These are phyloP conservation scores for Tinamus major DNA, from an alignment of 2,797 vertebrate species.

Conservation along the genomic window DNA sequence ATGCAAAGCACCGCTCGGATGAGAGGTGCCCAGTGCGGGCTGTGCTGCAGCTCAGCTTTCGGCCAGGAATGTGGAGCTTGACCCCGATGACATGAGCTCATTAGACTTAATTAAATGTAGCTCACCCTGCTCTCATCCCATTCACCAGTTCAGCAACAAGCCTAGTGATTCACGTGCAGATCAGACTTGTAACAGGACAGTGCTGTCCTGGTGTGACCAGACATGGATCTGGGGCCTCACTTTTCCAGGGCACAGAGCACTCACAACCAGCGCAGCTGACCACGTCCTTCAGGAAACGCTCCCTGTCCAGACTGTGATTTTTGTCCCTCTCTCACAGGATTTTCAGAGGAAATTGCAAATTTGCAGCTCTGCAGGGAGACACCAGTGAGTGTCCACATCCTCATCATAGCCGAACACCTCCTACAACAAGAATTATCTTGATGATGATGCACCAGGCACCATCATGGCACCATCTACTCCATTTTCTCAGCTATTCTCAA, in stretches of 20 bases:
- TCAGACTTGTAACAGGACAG: neutral
- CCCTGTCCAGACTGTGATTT: neutral
- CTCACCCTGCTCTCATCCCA: neutral
- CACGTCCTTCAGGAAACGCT: neutral
- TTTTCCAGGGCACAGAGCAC: neutral
- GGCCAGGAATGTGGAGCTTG: neutral
- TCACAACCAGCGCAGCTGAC: neutral
- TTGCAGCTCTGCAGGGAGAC: neutral
- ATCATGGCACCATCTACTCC: neutral
- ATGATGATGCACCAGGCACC: no score
- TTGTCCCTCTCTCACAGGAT: neutral
- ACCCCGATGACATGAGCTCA: rapidly evolving
- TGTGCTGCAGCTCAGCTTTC: no score
- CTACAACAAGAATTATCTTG: neutral
- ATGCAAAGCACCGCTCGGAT: neutral
- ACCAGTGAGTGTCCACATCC: neutral
- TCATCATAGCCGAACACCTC: neutral
- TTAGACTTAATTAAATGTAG: rapidly evolving
- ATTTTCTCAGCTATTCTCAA: neutral
- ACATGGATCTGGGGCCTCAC: neutral
- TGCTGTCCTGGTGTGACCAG: neutral
- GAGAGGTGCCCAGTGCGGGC: neutral
- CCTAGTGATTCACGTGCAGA: neutral
- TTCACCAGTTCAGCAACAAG: neutral
- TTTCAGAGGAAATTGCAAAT: neutral